These are phyloP conservation scores for Ricordea florida DNA, from an alignment of 92 coral and sea anemone genomes.

Conservation along the genomic window DNA sequence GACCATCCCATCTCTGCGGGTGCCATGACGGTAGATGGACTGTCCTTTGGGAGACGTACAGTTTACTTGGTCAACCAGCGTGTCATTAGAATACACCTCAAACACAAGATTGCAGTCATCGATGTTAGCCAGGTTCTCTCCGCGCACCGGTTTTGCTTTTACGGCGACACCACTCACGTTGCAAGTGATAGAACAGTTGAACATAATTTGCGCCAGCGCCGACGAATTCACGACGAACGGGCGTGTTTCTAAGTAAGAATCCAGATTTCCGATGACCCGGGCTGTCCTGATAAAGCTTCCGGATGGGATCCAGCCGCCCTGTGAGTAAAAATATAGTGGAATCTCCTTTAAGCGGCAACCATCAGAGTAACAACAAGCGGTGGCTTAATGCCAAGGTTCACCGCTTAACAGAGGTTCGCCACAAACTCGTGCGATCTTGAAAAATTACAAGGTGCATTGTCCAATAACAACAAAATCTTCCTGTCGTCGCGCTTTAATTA, in stretches of 20 bases:
- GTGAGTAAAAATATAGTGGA: neutral
- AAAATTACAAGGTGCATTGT: too few species aligned
- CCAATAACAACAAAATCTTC: too few species aligned
- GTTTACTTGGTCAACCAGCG: constrained; percentile 56
- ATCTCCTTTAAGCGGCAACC: too few species aligned
- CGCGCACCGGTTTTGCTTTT: neutral
- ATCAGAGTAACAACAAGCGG: too few species aligned
- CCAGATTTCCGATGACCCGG: constrained; percentile 72
- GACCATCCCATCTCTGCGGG: constrained; percentile 57
- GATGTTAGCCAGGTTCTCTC: constrained; percentile 67
- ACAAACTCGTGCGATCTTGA: too few species aligned
- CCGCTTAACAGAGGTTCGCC: too few species aligned
- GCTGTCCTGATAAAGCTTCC: constrained; percentile 70
- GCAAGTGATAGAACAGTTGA: constrained; percentile 74
- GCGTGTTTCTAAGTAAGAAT: constrained; percentile 55
- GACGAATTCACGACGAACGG: constrained; percentile 44
- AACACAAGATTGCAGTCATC: constrained; percentile 67
- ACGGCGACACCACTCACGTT: constrained; percentile 50
- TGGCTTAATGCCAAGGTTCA: too few species aligned
- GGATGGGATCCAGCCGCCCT: constrained; percentile 80
- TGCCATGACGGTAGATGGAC: constrained; percentile 45
- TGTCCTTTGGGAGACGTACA: constrained; percentile 72
- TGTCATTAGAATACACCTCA: constrained; percentile 41
- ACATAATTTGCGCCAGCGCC: constrained; percentile 53
- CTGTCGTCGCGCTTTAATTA: too few species aligned